Evolutionary conservation across 1,140 invertebrate species (phyloP), one percentile per base, ranked within the genome.

Genomic region (Pollicipes pollicipes): DNA sequence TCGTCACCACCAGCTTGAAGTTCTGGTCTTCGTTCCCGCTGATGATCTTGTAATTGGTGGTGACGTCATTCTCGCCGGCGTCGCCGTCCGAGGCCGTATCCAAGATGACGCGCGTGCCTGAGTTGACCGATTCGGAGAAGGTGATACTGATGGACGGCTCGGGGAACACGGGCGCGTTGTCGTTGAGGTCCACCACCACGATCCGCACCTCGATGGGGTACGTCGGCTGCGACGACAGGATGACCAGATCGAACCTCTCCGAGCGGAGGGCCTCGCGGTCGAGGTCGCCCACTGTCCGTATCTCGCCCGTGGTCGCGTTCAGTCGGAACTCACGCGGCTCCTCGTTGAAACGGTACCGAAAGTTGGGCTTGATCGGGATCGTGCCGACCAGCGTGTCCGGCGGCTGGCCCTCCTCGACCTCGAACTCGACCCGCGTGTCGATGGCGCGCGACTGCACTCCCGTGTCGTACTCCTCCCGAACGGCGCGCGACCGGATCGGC

Each of bases 201-300:
- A 95, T 90, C 72, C 90, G 82, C 21, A 96, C 91, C 79, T 95
- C 92, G 70, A 95, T 91, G 0, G 92, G 92, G 79, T 95, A 95
- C 0, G 91, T 95, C 3, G 93, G 91, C 77, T 93, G 91, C 77
- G 90, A 93, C 17, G 91, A 94, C 27, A 95, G 81, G 3, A 95
- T 88, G 27, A 95, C 91, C 69, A 95, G 83, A 76, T 94, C 91
- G 78, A 92, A 94, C 31, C 89, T 84, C 76, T 93, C 90, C 73
- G 83, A 88, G 3, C 71, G 30, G 68, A 93, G 80, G 6, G 84
- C 83, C 78, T 95, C 92, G 6, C 92, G 82, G 80, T 96, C 92
- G 37, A 95, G 80, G 26, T 90, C 83, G 30, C 86, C 84, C 70
- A 88, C 87, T 0, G 91, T 95, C 74, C 83, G 85, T 31, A 96